Evolutionary conservation across 2,113 vertebrate genomes (phyloP).

Genomic region (Ibidorhyncha struthersii): DNA sequence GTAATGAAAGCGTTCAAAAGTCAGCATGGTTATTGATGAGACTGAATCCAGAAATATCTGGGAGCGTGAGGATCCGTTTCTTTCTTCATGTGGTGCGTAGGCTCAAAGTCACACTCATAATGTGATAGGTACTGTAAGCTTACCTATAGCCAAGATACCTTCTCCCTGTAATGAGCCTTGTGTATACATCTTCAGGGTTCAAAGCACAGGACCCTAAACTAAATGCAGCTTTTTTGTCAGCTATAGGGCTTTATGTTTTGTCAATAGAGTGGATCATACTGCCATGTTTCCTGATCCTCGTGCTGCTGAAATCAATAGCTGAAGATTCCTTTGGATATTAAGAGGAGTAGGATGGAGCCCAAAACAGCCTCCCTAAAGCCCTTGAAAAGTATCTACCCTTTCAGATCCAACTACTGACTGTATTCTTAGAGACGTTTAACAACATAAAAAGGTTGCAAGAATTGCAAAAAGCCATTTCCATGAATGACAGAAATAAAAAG

Average conservation of each 20-base stretch:
- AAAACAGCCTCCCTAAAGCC: background rate
- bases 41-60: conserved; percentile 18
- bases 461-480: background rate
- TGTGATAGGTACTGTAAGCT: background rate
- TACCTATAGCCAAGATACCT: background rate
- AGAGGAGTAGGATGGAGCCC: background rate
- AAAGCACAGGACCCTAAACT: background rate
- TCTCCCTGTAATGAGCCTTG: background rate
- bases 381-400: background rate
- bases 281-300: background rate
- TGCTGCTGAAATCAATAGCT: background rate
- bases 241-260: background rate
- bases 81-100: background rate
- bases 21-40: conserved; percentile 11
- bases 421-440: background rate
- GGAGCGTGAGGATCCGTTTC: background rate
- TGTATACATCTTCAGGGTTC: background rate
- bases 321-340: background rate
- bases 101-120: background rate
- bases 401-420: background rate
- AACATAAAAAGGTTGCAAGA: background rate
- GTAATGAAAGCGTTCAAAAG: background rate
- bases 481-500: background rate
- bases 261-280: background rate
- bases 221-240: background rate